Base-by-base conservation (phyloP, 2,113 vertebrate genomes). In the Jaculus jaculus region DNA sequence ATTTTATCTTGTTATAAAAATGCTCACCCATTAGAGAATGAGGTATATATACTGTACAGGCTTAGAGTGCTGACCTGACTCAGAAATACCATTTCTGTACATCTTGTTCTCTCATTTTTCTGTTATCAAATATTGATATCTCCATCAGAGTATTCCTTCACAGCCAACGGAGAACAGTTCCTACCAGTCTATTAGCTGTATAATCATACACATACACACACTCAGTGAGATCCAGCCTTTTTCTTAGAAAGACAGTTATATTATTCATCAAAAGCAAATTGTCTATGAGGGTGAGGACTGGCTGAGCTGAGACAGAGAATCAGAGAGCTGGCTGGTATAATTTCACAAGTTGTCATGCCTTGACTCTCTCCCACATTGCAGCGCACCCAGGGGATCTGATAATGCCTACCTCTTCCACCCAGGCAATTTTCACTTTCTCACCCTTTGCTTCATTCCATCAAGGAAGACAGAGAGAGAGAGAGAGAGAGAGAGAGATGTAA, bases 191-290 rank as follows among this genome's bases (percentile, higher is more conserved):
- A 23, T 84, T 79, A 72, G 65, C 23, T 66, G 1, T 17, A 80
- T 3, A 71, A 17, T 30, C 68, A 20, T 42, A 82, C 18, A 47
- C 39, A 47, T 8, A 47, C 42, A 47, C 42, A 47, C 68, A 20
- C 51, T 79, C 18, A 47, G n/a, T 24, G 16, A 82, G 32, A 82
- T 28, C 23, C 42, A 69, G 12, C 26, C 8, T 86, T 74, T 92
- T 78, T 84, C 37, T 65, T 75, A 39, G 39, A 77, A 20, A 81
- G 26, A 8, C 15, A 93, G 24, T 66, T 90, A 54, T 0, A 79
- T 51, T 94, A 47, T 71, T 94, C 84, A 63, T 81, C 23, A 60
- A 78, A 89, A 92, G 81, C 3, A 23, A 73, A 91, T 89, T 81
- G 82, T 66, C 77, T 51, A 17, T 34, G 34, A 87, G 37, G 34